These are phyloP conservation scores for Thelaira solivaga DNA, from an alignment of 2,888 invertebrate species.

Conservation along the genomic window DNA sequence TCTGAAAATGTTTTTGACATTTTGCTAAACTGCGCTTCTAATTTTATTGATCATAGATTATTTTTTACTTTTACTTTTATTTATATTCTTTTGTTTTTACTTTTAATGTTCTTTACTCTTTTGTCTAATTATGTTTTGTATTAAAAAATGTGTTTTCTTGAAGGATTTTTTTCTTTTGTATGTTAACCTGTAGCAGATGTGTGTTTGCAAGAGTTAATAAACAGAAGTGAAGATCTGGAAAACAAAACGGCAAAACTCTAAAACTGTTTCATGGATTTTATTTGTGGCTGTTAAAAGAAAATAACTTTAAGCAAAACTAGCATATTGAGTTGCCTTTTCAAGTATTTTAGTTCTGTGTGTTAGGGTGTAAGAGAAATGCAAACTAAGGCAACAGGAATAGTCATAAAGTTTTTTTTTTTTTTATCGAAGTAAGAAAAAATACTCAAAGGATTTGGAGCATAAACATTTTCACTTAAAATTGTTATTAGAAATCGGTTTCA, in stretches of 20 bases:
- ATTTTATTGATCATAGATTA: too few relatives aligned
- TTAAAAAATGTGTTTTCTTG: slow-evolving; percentile 9
- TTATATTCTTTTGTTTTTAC: neutral
- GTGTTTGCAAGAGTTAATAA: neutral
- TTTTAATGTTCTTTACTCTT: neutral
- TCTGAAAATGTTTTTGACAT: too few relatives aligned
- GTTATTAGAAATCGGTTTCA: neutral
- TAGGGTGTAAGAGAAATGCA: too few relatives aligned
- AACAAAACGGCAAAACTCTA: neutral
- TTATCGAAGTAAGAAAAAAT: neutral
- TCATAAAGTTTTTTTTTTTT: neutral
- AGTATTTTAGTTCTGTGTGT: slow-evolving; percentile 32
- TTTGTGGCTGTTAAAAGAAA: slow-evolving; percentile 1
- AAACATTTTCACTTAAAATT: neutral
- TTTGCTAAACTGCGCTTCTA: too few relatives aligned
- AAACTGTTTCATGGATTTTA: slow-evolving; percentile 11
- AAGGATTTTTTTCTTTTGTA: slow-evolving; percentile 9
- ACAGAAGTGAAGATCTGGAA: neutral
- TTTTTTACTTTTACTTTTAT: slow-evolving; percentile 7
- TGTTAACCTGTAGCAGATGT: slow-evolving; percentile 17
- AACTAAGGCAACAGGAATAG: slow-evolving; percentile 1
- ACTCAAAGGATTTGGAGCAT: neutral
- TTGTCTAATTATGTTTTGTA: slow-evolving; percentile 25
- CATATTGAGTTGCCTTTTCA: slow-evolving; percentile 21
- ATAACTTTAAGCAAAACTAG: slow-evolving; percentile 15